These are phyloP conservation scores for Anthoscopus minutus DNA, from an alignment of 2,113 vertebrate species.

Conservation along the genomic window DNA sequence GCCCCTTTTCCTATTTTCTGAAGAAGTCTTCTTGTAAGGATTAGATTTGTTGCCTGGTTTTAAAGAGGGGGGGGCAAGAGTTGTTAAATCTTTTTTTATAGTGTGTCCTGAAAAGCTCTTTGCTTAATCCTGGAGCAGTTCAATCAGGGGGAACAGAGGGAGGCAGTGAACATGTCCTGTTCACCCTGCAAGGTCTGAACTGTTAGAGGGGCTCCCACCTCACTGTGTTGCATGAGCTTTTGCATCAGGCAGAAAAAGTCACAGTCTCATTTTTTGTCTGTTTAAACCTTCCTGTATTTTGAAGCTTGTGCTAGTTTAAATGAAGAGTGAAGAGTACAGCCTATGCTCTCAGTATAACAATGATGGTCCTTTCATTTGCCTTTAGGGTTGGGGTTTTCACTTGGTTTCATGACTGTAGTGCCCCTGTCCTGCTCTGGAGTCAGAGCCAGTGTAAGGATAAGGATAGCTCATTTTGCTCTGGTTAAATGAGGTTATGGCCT, in stretches of 20 bases:
- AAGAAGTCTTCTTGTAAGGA: not conserved
- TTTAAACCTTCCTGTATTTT: not conserved
- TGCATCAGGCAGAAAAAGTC: not conserved
- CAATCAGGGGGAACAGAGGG: not conserved
- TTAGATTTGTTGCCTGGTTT: not conserved
- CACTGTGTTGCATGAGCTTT: not conserved
- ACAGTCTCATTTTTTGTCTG: not conserved
- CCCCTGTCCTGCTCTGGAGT: not conserved
- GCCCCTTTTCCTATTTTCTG: not conserved
- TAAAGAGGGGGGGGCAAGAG: not conserved
- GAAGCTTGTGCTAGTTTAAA: not conserved
- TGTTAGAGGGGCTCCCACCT: not conserved
- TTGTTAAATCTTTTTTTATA: not conserved
- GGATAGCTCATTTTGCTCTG: not conserved
- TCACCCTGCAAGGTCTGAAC: not conserved
- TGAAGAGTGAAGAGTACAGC: not conserved
- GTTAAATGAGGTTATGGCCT: slow-evolving; percentile 6
- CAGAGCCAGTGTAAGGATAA: not conserved
- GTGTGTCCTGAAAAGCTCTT: not conserved
- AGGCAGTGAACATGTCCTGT: accelerated
- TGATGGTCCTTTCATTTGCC: not conserved
- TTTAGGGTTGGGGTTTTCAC: not conserved
- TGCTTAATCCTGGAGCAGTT: not conserved
- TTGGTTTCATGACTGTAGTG: not conserved
- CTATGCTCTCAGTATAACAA: not conserved